These are phyloP conservation scores for Rhyacophila brunnea DNA, from an alignment of 1,140 invertebrate genomes.

Conservation along the genomic window DNA sequence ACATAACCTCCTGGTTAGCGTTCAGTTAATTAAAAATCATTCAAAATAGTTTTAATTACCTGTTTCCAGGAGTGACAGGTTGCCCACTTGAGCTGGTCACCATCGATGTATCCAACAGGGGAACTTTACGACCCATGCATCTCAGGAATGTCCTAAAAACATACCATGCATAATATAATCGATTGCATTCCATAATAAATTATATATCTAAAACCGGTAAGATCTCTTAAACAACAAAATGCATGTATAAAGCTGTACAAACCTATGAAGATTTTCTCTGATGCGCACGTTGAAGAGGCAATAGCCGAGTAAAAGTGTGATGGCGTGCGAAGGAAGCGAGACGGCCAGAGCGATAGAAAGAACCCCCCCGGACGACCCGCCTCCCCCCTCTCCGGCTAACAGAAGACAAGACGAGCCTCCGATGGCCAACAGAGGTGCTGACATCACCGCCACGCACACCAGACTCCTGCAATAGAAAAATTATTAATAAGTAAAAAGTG, in stretches of 20 bases:
- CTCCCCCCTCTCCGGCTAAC: constrained; percentile 60
- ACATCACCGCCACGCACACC: constrained; percentile 73
- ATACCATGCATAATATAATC: too few species aligned
- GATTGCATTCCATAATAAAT: too few species aligned
- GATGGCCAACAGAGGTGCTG: constrained; percentile 69
- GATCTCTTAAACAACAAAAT: neutral
- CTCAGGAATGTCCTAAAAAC: constrained; percentile 70
- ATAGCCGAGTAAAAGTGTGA: constrained; percentile 80
- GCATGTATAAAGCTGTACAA: neutral
- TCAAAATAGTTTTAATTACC: too few species aligned
- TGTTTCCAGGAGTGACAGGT: constrained; percentile 64
- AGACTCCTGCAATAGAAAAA: constrained; percentile 58
- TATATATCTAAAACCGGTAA: too few species aligned
- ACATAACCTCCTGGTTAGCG: too few species aligned
- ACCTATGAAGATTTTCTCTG: constrained; percentile 61
- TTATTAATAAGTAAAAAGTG: neutral
- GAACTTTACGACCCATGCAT: constrained; percentile 82
- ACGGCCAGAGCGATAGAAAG: constrained; percentile 73
- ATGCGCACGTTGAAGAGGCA: constrained; percentile 80
- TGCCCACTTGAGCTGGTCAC: constrained; percentile 71
- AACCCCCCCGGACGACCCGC: constrained; percentile 65
- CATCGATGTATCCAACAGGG: constrained; percentile 71
- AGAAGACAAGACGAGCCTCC: constrained; percentile 68
- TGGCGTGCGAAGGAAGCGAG: constrained; percentile 69
- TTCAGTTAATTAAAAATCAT: too few species aligned